These are phyloP conservation scores for Thamnophis elegans DNA, from an alignment of 2,797 vertebrate genomes.

Conservation along the genomic window DNA sequence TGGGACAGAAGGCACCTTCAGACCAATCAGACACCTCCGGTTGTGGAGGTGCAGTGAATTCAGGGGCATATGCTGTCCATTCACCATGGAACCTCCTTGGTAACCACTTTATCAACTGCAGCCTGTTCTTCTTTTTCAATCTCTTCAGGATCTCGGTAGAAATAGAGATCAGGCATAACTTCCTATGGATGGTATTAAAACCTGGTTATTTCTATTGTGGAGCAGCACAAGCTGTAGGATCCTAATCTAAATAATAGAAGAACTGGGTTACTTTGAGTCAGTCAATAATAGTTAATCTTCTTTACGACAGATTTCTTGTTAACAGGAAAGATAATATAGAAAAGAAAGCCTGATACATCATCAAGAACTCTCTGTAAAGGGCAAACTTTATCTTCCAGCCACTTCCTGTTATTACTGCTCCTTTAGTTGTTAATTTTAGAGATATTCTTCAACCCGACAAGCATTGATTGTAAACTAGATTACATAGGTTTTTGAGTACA, in stretches of 20 bases:
- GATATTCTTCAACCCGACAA: not conserved
- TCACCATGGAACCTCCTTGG: slow-evolving; percentile 97
- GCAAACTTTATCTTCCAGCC: not conserved
- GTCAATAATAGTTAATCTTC: not conserved
- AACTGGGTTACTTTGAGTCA: not conserved
- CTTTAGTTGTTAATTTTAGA: not conserved
- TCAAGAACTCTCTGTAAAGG: not conserved
- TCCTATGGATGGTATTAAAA: slow-evolving; percentile 86
- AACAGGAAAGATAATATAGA: not conserved
- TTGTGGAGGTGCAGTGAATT: slow-evolving; percentile 81
- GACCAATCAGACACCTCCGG: slow-evolving; percentile 96
- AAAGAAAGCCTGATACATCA: not conserved
- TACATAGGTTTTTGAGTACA: not conserved
- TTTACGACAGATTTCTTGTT: not conserved
- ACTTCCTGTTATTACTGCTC: not conserved
- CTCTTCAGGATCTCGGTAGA: slow-evolving; percentile 98
- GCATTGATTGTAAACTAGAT: not conserved
- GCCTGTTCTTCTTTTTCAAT: slow-evolving; percentile 99
- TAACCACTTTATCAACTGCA: slow-evolving; percentile 93
- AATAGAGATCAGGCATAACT: slow-evolving; percentile 98
- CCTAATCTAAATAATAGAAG: not conserved
- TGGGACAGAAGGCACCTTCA: slow-evolving; percentile 94
- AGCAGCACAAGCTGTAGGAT: not conserved
- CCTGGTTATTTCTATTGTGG: not conserved
- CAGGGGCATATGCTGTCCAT: slow-evolving; percentile 90